Base-by-base conservation (phyloP, 2,888 invertebrate genomes). In the Microctonus hyperodae region DNA sequence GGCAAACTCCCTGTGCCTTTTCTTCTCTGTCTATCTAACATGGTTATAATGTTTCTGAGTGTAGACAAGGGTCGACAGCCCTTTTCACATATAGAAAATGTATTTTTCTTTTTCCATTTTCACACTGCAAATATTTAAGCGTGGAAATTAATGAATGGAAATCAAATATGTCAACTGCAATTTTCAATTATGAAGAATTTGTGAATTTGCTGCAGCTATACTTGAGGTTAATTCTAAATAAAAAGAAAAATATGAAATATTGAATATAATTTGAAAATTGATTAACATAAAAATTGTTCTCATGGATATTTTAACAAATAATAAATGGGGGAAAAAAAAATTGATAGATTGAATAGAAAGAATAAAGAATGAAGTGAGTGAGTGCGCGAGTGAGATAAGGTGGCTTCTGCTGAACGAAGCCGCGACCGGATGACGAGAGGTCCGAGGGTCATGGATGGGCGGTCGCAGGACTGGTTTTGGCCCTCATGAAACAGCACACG, bases 361-460 rank as follows among this genome's bases (percentile, higher is more conserved):
- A 33, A 31, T 53, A 25, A n/a, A 13, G 25, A 13, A 25, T 25
- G 25, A 23, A 25, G 28, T 25, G 67, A 66, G 64, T 64, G 69
- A 70, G 70, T 64, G 69, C 74, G 72, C 13, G 67, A 33, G 73
- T 61, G 66, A 65, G 65, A 69, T 64, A 65, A 70, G 62, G 40
- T 44, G 70, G 68, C 58, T 65, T 51, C 37, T 40, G 62, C 60
- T 44, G 64, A 72, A 70, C 67, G 66, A 70, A 69, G 66, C 63
- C 75, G n/a, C n/a, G 79, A 79, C 81, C 81, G 81, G 81, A 81
- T 79, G 80, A 81, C 77, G 81, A 72, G 80, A 79, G 80, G 80
- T 81, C 81, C 73, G 79, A 59, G 79, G 81, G 81, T 81, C 81
- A 81, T 75, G 81, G 81, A 80, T 81, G 81, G 80, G 79, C 78